Percentiles rank a stretch among this genome's conserved stretches.
Conservation (phyloP, 2,113 vertebrate genomes). For the Cathartes aura region DNA sequence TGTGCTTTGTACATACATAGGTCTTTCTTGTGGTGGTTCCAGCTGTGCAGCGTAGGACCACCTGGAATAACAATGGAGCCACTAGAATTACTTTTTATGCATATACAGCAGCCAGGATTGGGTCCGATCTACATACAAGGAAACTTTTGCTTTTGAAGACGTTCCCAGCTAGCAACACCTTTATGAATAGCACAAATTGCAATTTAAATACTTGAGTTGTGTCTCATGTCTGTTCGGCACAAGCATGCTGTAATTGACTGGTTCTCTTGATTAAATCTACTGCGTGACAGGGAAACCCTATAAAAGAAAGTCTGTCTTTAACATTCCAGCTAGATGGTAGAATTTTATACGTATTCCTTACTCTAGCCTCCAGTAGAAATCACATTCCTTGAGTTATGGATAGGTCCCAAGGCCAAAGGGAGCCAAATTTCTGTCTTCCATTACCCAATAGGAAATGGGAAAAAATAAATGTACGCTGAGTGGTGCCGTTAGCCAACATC, state of each 20-base stretch:
- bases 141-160: background rate
- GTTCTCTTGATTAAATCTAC: conserved; percentile 14
- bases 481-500: background rate
- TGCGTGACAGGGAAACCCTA: conserved; percentile 7
- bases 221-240: background rate
- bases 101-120: background rate
- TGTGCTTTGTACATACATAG: background rate
- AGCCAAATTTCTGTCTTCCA: conserved; percentile 60
- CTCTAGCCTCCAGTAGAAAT: conserved; percentile 43
- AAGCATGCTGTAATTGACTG: background rate
- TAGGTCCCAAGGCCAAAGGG: background rate
- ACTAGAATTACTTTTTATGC: background rate
- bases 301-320: conserved; percentile 3
- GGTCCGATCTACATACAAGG: background rate
- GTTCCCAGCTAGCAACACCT: background rate
- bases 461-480: background rate
- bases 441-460: conserved; percentile 29
- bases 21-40: background rate
- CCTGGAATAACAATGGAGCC: conserved; percentile 41
- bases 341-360: background rate
- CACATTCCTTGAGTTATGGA: conserved; percentile 55
- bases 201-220: background rate
- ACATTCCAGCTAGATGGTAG: conserved; percentile 12
- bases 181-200: background rate
- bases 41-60: background rate